Base-by-base conservation (phyloP, 1,140 invertebrate genomes). In the Arion vulgaris region DNA sequence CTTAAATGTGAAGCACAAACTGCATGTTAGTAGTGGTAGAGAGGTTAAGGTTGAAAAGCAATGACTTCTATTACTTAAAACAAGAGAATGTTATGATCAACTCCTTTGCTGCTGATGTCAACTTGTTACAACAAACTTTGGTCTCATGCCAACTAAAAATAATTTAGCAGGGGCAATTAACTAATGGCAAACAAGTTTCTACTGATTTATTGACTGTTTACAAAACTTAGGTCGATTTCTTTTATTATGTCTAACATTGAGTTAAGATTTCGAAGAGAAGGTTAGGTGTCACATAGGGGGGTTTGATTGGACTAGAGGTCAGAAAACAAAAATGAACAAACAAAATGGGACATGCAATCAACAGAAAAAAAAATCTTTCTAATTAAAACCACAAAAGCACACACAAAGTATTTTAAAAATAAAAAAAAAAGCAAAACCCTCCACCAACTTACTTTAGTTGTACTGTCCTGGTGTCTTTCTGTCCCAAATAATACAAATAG, bases 381-480 rank as follows among this genome's bases (percentile, higher is more conserved):
- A 39, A 72, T 45, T 9, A 41, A 72, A 41, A 28, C 17, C 36
- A 39, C 41, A 76, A 28, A 34, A 76, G 74, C 41, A 49, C 45
- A 53, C 74, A 53, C 41, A 76, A 53, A 76, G 1, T 11, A n/a
- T 9, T 7, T n/a, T 26, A 77, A 51, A 39, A 78, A 51, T 32
- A 51, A 66, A 57, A 62, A 39, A 66, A 78, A 45, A 41, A n/a
- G 71, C 71, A 49, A 78, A 9, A 66, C 76, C 76, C 76, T 66
- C 76, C 76, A 78, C 76, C 76, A 68, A 78, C 76, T 78, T 78
- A 78, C 76, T 78, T 78, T 39, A 39, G 62, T 13, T 62, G 51
- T 28, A 32, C 28, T 32, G 11, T 19, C 17, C 76, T 78, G 26
- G 62, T 34, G 62, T 51, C 71, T 72, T 39, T 45, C 71, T 72